Base-by-base conservation (phyloP, 2,888 invertebrate species). In the Tinea pellionella region DNA sequence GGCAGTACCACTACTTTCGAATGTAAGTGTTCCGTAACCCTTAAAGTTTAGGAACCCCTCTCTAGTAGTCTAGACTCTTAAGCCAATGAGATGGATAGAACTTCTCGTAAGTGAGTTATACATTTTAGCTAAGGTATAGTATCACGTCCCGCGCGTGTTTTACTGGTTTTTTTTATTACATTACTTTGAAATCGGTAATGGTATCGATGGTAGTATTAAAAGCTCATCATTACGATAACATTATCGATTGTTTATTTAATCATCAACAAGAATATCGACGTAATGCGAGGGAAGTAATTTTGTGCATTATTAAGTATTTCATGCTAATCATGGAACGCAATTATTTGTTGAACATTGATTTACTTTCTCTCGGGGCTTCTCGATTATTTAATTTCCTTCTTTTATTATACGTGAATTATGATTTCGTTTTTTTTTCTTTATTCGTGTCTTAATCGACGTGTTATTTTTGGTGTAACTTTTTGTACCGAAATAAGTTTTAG, bases 281-380 rank as follows among this genome's bases (percentile, higher is more conserved):
- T 47, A 47, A 47, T 47, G 15, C 15, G 9, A 47, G 47, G 74
- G 76, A 80, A 79, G 78, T 77, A 77, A 81, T 83, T 81, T 78
- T 77, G 77, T 78, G 77, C 73, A 75, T 78, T 82, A 81, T 81
- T 78, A 74, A 73, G 68, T 76, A 75, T 67, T 78, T 75, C 77
- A 77, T 74, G 81, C 78, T 69, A 75, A 75, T 77, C 70, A 72
- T 72, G 63, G 66, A 68, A 70, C 67, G 69, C 77, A 77, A 79
- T 81, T 79, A 77, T 72, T 24, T 72, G 70, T 71, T 72, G 74
- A 73, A 65, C 69, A 56, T 58, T 30, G 78, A 74, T 68, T 80
- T 80, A 79, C 83, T 83, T 81, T 83, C 80, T 72, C 75, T 56
- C 30, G 2, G 16, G 16, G 16, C 43, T 60, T 63, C 62, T 59